Percentiles rank a stretch among this genome's conserved stretches.
These are phyloP conservation scores for Agelaius phoeniceus DNA, from an alignment of 2,113 vertebrate genomes.

Conservation along the genomic window DNA sequence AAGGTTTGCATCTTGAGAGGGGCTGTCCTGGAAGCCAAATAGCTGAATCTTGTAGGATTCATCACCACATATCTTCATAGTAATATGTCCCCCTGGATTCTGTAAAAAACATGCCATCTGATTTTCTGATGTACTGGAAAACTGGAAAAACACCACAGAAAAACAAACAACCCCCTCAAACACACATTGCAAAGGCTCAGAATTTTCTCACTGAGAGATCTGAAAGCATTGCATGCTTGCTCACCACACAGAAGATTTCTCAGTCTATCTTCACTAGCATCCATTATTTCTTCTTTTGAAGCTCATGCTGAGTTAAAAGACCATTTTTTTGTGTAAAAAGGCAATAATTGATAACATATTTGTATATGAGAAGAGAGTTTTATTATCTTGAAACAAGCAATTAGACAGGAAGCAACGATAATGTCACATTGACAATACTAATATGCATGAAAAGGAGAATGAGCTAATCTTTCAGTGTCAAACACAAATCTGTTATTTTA, in stretches of 20 bases:
- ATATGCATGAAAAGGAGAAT: not conserved
- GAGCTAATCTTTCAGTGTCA: not conserved
- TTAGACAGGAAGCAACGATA: not conserved
- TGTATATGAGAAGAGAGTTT: not conserved
- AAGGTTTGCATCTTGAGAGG: not conserved
- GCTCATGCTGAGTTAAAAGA: not conserved
- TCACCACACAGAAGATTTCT: not conserved
- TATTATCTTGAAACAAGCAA: slow-evolving; percentile 12
- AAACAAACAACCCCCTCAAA: not conserved
- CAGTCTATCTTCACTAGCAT: not conserved
- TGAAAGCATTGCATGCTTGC: not conserved
- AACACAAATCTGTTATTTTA: not conserved
- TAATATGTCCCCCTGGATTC: not conserved
- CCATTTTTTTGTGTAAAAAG: not conserved
- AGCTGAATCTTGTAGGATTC: not conserved
- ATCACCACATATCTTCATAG: not conserved
- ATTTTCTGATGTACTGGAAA: not conserved
- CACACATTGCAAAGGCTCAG: not conserved
- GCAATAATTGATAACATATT: slow-evolving; percentile 2
- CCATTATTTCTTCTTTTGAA: not conserved
- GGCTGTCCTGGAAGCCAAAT: not conserved
- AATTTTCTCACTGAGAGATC: not conserved
- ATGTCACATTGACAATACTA: not conserved
- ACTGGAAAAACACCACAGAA: not conserved
- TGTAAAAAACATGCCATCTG: not conserved